Conservation (phyloP, 2,797 vertebrate genomes). For the Psittacula derbiana region DNA sequence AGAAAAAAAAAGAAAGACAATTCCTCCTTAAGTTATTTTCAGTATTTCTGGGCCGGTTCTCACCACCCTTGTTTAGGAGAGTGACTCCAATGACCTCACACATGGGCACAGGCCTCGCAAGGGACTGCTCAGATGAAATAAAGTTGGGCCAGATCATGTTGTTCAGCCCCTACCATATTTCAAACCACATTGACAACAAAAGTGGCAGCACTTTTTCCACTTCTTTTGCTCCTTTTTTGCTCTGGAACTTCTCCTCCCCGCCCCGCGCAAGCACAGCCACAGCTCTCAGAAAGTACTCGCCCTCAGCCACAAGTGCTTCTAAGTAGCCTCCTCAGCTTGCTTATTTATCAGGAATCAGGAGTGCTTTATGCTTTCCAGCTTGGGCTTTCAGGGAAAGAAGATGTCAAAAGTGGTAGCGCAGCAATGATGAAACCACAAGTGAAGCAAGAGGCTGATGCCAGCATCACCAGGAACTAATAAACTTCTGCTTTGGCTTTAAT, state of each 20-base stretch:
- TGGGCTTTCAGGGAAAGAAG: constrained; percentile 55
- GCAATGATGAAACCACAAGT: constrained; percentile 40
- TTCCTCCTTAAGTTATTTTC: background rate
- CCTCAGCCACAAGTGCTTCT: constrained; percentile 72
- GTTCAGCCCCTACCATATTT: constrained; percentile 3
- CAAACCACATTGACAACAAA: background rate
- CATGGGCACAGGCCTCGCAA: background rate
- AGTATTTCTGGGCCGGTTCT: background rate
- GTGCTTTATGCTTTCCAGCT: constrained; percentile 72
- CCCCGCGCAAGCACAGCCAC: constrained; percentile 52
- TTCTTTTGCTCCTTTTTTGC: constrained; percentile 68
- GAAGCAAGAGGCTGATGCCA: constrained; percentile 31
- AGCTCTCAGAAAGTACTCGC: constrained; percentile 45
- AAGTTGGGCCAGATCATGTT: background rate
- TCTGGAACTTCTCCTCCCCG: constrained; percentile 21
- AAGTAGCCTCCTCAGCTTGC: constrained; percentile 57
- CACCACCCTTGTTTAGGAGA: background rate
- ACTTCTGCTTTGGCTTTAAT: background rate
- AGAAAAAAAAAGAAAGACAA: background rate
- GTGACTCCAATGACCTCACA: background rate
- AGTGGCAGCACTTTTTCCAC: constrained; percentile 4
- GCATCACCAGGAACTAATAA: background rate
- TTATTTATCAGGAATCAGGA: constrained; percentile 57
- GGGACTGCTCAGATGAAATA: background rate
- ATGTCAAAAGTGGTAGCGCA: constrained; percentile 36